Evolutionary conservation across 1,140 invertebrate genomes (phyloP).

Genomic region (Halyomorpha halys): DNA sequence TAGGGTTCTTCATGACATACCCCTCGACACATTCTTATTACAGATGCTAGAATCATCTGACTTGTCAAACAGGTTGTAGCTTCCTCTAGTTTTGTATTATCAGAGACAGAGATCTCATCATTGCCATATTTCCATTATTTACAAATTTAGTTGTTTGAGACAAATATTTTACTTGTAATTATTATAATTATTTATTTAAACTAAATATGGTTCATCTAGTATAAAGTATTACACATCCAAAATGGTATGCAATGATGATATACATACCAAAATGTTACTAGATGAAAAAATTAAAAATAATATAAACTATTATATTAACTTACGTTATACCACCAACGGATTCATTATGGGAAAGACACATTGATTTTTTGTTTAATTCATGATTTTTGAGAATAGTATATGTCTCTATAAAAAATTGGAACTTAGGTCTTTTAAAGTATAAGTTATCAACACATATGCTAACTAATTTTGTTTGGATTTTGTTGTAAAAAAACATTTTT

Average conservation of each 20-base stretch:
- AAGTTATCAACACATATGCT: too few relatives aligned
- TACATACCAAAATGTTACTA: too few relatives aligned
- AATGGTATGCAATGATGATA: background rate
- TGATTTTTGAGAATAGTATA: too few relatives aligned
- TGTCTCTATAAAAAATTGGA: too few relatives aligned
- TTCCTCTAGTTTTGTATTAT: background rate
- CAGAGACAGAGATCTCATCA: background rate
- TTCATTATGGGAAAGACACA: too few relatives aligned
- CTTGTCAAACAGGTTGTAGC: slow-evolving; percentile 16
- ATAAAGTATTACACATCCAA: background rate
- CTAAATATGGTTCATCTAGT: background rate
- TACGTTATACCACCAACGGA: too few relatives aligned
- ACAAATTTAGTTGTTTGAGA: slow-evolving; percentile 1
- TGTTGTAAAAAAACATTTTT: too few relatives aligned
- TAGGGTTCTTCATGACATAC: slow-evolving; percentile 71
- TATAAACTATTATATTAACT: too few relatives aligned
- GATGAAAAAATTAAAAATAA: too few relatives aligned
- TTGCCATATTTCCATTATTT: background rate
- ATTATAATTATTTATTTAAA: background rate
- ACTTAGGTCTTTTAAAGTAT: too few relatives aligned
- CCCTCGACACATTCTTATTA: slow-evolving; percentile 56
- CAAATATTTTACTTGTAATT: background rate
- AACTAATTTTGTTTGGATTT: too few relatives aligned
- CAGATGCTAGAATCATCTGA: slow-evolving; percentile 54
- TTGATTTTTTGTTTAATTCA: too few relatives aligned